Percentiles rank a stretch among this genome's conserved stretches.
Conservation (phyloP, 2,113 vertebrate genomes). For the Columba livia region DNA sequence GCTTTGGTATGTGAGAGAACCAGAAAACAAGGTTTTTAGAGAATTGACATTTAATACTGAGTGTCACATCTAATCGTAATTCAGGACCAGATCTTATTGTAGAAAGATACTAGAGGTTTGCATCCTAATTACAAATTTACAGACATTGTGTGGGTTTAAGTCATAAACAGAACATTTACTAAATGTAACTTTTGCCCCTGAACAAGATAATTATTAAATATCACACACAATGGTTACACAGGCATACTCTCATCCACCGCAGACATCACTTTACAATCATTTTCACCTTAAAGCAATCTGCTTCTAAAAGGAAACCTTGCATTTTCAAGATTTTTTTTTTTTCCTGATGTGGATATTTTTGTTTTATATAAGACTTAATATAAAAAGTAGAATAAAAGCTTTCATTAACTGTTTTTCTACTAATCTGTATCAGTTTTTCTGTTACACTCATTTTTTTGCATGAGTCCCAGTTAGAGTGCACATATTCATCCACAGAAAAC, state of each 20-base stretch:
- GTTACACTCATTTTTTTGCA: neutral
- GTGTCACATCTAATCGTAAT: conserved; percentile 41
- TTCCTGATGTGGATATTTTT: neutral
- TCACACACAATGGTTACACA: neutral
- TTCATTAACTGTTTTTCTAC: conserved; percentile 3
- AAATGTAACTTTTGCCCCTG: conserved; percentile 59
- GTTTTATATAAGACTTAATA: neutral
- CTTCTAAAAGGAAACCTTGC: conserved; percentile 4
- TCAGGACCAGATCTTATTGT: conserved; percentile 45
- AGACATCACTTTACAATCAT: neutral
- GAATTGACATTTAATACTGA: conserved; percentile 26
- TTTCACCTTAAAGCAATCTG: neutral
- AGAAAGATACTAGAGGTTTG: conserved; percentile 48
- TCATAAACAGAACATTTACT: conserved; percentile 52
- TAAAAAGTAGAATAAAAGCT: neutral
- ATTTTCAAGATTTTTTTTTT: neutral
- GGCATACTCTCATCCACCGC: neutral
- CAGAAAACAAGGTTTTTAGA: conserved; percentile 48
- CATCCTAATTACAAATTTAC: conserved; percentile 62
- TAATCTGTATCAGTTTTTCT: neutral
- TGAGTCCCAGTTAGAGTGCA: neutral
- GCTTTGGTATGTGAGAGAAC: conserved; percentile 26
- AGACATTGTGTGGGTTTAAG: conserved; percentile 41
- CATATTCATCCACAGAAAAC: conserved; percentile 26
- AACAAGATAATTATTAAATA: neutral